phyloP scores from a whole-genome alignment of 2,888 invertebrate species.

The Stegophylla sp. region DNA sequence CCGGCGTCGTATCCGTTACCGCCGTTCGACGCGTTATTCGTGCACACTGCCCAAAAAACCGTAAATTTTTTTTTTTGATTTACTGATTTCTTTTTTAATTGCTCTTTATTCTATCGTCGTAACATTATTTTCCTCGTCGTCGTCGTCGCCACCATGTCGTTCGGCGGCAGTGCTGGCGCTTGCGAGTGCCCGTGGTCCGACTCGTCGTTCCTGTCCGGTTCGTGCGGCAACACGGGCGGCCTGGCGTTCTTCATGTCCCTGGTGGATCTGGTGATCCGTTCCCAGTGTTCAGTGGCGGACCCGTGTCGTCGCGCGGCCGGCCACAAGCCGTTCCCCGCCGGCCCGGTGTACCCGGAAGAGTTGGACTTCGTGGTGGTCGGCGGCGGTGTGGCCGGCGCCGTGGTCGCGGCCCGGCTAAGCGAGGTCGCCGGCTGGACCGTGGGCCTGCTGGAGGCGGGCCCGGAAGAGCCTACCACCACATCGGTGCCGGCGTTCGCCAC shows the following conservation, averaged over 20 bases:
- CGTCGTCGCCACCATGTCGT: background rate
- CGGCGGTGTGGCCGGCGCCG: conserved; percentile 66
- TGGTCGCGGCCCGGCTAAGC: conserved; percentile 67
- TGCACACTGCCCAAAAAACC: background rate
- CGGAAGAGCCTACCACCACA: conserved; percentile 66
- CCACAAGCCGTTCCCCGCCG: conserved; percentile 16
- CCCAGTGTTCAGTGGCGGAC: conserved; percentile 63
- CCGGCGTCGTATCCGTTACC: background rate
- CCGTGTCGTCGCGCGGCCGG: conserved; percentile 62
- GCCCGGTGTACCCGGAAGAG: conserved; percentile 42
- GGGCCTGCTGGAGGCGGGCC: conserved; percentile 66
- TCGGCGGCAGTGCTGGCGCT: background rate
- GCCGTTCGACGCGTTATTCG: background rate
- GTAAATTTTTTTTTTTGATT: background rate
- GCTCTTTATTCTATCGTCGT: no score
- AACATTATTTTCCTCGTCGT: background rate
- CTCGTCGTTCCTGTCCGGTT: conserved; percentile 61
- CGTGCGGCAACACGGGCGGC: conserved; percentile 62
- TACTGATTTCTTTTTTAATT: background rate
- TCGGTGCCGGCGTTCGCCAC: conserved; percentile 65
- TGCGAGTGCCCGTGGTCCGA: conserved; percentile 62
- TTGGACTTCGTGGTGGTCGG: conserved; percentile 62
- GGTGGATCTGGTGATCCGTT: conserved; percentile 62
- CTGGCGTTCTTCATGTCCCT: conserved; percentile 63
- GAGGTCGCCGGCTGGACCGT: conserved; percentile 66